A percentile compares a stretch with the other conserved stretches of the same genome.
Conservation (phyloP, 2,797 vertebrate species). For the Jordanella pulchra region DNA sequence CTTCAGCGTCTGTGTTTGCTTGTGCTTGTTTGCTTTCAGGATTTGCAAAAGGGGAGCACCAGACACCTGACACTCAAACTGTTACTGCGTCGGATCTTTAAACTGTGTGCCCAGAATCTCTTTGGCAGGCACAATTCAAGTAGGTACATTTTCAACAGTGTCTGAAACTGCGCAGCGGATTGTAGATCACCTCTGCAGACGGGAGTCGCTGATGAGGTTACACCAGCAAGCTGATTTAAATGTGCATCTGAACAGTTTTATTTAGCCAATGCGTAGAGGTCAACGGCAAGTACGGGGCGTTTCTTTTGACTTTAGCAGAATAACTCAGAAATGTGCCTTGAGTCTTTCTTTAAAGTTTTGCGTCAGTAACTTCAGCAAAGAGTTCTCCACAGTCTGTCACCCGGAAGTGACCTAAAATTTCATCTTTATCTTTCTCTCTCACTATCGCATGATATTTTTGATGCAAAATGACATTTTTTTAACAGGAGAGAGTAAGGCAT, state of each 20-base stretch:
- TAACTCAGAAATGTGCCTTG: constrained; percentile 67
- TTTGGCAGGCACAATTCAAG: constrained; percentile 62
- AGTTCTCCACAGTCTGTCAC: constrained; percentile 59
- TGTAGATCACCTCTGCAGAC: constrained; percentile 28
- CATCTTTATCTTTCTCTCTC: constrained; percentile 29
- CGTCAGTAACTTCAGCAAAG: constrained; percentile 68
- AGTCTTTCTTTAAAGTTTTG: constrained; percentile 63
- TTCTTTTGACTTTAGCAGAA: constrained; percentile 51
- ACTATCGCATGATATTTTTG: constrained; percentile 29
- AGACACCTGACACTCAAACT: constrained; percentile 33
- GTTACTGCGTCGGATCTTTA: constrained; percentile 22
- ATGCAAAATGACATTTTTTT: constrained; percentile 55
- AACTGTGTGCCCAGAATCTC: constrained; percentile 25
- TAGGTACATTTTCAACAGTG: constrained; percentile 43
- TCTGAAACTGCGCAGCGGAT: constrained; percentile 44
- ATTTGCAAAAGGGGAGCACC: constrained; percentile 52
- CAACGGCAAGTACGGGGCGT: constrained; percentile 52
- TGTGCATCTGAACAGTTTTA: constrained; percentile 33
- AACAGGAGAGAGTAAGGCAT: constrained; percentile 81
- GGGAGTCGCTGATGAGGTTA: constrained; percentile 47
- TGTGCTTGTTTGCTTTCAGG: constrained; percentile 73
- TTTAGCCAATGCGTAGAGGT: constrained; percentile 59
- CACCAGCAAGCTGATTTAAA: constrained; percentile 17
- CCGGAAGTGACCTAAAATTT: constrained; percentile 45
- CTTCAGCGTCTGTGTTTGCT: constrained; percentile 53